Conservation (phyloP, 2,888 invertebrate species). For the Cistogaster globosa region DNA sequence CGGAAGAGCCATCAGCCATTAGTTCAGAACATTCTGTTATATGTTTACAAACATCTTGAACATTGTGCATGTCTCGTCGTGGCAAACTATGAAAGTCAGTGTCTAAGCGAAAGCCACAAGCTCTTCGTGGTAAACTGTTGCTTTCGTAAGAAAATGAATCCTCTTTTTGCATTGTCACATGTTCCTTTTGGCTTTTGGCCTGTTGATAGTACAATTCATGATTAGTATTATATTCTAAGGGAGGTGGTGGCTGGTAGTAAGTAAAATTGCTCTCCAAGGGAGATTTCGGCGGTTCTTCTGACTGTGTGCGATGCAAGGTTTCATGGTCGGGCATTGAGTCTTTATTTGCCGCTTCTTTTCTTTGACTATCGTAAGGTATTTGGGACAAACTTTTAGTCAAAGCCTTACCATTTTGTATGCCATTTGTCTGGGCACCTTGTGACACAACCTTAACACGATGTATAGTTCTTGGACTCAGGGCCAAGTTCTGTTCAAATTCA, state of each 20-base stretch:
- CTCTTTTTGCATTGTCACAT: constrained; percentile 53
- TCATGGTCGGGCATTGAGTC: constrained; percentile 86
- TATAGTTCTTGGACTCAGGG: constrained; percentile 91
- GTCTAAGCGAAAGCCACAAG: constrained; percentile 81
- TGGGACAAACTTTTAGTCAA: constrained; percentile 93
- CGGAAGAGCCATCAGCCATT: constrained; percentile 76
- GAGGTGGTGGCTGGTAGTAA: constrained; percentile 81
- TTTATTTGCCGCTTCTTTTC: constrained; percentile 7
- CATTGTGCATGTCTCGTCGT: constrained; percentile 78
- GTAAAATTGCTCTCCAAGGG: constrained; percentile 77
- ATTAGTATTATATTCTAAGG: constrained; percentile 74
- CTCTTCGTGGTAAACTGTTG: constrained; percentile 81
- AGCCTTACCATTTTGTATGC: constrained; percentile 88
- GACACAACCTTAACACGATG: constrained; percentile 94
- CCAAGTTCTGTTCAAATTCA: constrained; percentile 87
- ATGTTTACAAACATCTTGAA: constrained; percentile 80
- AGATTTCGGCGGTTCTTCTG: constrained; percentile 92
- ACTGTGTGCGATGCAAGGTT: constrained; percentile 91
- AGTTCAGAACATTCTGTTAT: constrained; percentile 82
- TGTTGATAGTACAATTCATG: constrained; percentile 61
- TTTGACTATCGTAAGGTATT: constrained; percentile 84
- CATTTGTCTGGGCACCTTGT: constrained; percentile 95
- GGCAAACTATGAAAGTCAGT: constrained; percentile 82
- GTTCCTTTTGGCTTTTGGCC: constrained; percentile 33
- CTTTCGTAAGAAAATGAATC: constrained; percentile 80